Conservation (phyloP, 2,113 vertebrate species). For the Talpa occidentalis region DNA sequence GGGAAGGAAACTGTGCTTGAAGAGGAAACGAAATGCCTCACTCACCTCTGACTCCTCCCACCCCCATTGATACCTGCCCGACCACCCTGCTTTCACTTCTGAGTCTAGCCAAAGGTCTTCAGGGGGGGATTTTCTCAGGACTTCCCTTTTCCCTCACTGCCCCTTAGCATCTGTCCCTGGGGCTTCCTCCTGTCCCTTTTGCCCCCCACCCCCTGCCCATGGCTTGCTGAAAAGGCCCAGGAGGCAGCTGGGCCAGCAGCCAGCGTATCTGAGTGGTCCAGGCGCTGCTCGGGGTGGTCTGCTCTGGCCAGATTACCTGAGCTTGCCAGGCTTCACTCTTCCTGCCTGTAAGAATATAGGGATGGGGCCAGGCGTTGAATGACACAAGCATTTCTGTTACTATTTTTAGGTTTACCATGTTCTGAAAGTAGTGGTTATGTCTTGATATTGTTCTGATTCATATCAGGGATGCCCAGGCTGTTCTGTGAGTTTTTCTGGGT, state of each 20-base stretch:
- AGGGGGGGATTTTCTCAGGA: not conserved
- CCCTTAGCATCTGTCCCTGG: not conserved
- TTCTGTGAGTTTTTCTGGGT: not conserved
- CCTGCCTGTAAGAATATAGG: not conserved
- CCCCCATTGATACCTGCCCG: not conserved
- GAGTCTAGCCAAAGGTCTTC: not conserved
- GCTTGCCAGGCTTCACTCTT: not conserved
- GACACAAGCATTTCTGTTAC: not conserved
- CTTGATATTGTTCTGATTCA: not conserved
- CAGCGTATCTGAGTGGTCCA: accelerated
- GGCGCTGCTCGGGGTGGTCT: not conserved
- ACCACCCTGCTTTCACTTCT: not conserved
- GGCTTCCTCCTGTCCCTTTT: not conserved
- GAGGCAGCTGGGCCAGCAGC: not conserved
- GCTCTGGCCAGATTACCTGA: not conserved
- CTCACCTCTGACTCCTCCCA: not conserved
- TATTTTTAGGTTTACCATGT: not conserved
- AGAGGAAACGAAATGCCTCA: not conserved
- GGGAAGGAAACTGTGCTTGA: not conserved
- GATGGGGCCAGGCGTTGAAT: not conserved
- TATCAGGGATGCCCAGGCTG: not conserved
- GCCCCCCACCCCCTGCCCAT: not conserved
- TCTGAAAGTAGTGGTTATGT: conserved; percentile 5
- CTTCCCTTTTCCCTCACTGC: not conserved
- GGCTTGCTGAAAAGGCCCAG: not conserved